A percentile compares a stretch with the other conserved stretches of the same genome.
These are phyloP conservation scores for Drosophila kurseongensis DNA, from an alignment of 1,140 invertebrate species.

Conservation along the genomic window DNA sequence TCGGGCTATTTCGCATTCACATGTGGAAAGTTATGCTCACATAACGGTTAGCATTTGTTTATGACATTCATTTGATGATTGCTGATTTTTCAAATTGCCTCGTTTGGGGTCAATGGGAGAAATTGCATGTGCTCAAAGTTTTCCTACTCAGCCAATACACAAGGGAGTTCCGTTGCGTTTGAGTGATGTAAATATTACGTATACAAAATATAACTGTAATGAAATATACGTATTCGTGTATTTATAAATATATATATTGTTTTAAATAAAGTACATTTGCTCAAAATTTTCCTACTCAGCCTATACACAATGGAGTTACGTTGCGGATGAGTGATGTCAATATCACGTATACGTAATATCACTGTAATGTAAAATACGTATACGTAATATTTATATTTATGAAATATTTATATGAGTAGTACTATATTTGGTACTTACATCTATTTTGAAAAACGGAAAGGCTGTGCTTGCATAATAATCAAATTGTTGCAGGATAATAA, in stretches of 20 bases:
- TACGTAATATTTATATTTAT: no score
- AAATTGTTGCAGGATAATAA: no score
- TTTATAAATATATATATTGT: no score
- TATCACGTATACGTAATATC: slow-evolving; percentile 12
- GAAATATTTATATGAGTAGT: no score
- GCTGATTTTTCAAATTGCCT: slow-evolving; percentile 45
- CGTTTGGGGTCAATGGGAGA: slow-evolving; percentile 24
- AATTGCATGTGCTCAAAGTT: slow-evolving; percentile 30
- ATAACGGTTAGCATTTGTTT: slow-evolving; percentile 46
- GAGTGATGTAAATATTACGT: slow-evolving; percentile 23
- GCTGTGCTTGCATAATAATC: neutral
- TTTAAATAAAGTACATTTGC: slow-evolving; percentile 37
- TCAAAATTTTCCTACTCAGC: slow-evolving; percentile 1
- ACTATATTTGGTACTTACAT: no score
- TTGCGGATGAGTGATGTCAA: slow-evolving; percentile 31
- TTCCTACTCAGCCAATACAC: slow-evolving; percentile 1
- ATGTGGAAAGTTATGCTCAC: slow-evolving; percentile 44
- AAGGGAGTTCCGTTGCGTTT: slow-evolving; percentile 22
- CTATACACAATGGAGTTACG: slow-evolving; percentile 7
- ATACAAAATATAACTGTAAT: neutral
- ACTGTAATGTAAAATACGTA: no score
- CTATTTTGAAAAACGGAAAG: no score
- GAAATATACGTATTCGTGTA: no score
- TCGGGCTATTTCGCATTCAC: slow-evolving; percentile 24
- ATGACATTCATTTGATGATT: slow-evolving; percentile 54